phyloP scores from a whole-genome alignment of 2,888 invertebrate species.

The Marronus borbonicus region DNA sequence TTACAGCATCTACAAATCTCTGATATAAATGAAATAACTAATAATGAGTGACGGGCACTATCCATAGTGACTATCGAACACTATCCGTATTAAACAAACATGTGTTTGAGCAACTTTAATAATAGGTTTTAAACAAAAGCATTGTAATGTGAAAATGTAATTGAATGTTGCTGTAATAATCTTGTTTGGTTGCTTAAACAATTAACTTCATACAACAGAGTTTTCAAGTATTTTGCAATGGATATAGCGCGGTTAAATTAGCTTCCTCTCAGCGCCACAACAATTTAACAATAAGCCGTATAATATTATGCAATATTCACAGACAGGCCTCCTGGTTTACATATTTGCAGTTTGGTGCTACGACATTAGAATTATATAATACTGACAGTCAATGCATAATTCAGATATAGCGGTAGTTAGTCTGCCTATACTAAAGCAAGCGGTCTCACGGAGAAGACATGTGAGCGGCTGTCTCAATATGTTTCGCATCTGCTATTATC shows the following conservation, averaged over 20 bases:
- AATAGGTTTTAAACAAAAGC: too few relatives aligned
- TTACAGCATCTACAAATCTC: too few relatives aligned
- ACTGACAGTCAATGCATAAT: slow-evolving; percentile 22
- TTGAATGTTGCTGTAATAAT: too few relatives aligned
- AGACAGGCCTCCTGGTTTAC: not conserved
- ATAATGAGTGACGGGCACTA: too few relatives aligned
- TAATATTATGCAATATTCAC: not conserved
- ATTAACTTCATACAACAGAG: too few relatives aligned
- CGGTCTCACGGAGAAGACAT: not conserved
- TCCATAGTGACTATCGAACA: too few relatives aligned
- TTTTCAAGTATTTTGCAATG: too few relatives aligned
- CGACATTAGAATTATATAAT: slow-evolving; percentile 15
- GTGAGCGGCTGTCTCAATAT: not conserved
- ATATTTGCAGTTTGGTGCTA: slow-evolving; percentile 8
- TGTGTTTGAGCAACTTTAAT: too few relatives aligned
- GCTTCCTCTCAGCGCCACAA: not conserved
- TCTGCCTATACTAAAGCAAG: not conserved
- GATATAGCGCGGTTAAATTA: not conserved
- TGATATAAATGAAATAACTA: too few relatives aligned
- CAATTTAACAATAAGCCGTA: slow-evolving; percentile 5
- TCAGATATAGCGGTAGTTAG: not conserved
- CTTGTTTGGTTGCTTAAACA: too few relatives aligned
- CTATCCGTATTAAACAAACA: too few relatives aligned
- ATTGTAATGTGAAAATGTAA: too few relatives aligned
- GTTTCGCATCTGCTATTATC: not conserved